Evolutionary conservation across 2,888 invertebrate species (phyloP), one percentile per base, ranked within the genome.

Genomic region (Thyatira batis): DNA sequence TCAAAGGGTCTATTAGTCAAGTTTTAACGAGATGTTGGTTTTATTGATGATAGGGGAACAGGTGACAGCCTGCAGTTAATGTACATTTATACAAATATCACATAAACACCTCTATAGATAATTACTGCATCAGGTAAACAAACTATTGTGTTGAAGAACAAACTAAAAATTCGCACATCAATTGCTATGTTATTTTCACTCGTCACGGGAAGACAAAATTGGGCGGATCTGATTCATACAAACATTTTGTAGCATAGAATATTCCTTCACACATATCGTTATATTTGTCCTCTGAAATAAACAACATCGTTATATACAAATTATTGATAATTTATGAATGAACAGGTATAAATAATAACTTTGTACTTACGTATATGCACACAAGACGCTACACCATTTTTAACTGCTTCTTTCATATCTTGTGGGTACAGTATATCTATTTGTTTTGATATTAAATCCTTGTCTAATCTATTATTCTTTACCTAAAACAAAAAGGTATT

Each of bases 231-330:
- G 66, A 68, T 63, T 89, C 85, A 54, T 87, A 90, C 53, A 89
- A 68, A 67, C 91, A 91, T 67, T 85, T 89, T 0, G 77, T 74
- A 5, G 84, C 77, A 60, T 82, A 74, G 63, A 83, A 90, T 23
- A 86, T 78, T 6, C 77, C 80, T 61, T 88, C 87, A 49, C 90
- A 90, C 20, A 79, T 53, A 20, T 89, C 86, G 13, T 71, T 69
- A 59, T 87, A 89, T n/a, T 80, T 73, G 20, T 81, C 78, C 71
- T 88, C 90, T 91, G 86, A 63, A 87, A 88, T 57, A 28, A 63
- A 65, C 57, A 62, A 28, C 6, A 23, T 23, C 45, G 3, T n/a
- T 13, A 52, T 8, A 49, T 43, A 50, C 33, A 28, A 17, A n/a
- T 39, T 20, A 30, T 21, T 39, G 30, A 30, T 21, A 11, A 11